Evolutionary conservation across 1,140 invertebrate species (phyloP).

Genomic region (Aethina tumida): DNA sequence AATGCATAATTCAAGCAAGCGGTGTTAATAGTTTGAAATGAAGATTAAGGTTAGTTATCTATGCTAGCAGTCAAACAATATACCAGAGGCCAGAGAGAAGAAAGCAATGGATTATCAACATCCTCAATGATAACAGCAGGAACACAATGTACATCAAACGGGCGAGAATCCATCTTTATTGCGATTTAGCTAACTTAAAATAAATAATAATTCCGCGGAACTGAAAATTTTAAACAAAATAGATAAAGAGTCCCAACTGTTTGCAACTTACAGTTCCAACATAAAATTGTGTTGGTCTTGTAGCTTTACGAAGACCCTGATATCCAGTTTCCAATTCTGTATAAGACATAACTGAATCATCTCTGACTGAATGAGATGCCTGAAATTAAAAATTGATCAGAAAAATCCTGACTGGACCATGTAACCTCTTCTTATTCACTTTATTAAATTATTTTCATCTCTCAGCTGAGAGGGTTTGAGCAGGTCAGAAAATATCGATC

Average conservation of each 20-base stretch:
- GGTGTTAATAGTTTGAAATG: no score
- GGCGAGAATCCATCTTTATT: no score
- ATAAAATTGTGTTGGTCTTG: constrained; percentile 48
- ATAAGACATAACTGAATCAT: constrained; percentile 60
- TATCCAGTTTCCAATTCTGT: constrained; percentile 83
- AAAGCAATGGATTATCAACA: constrained; percentile 34
- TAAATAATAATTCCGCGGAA: constrained; percentile 2
- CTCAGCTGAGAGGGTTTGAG: constrained; percentile 11
- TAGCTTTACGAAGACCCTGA: constrained; percentile 62
- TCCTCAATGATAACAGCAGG: constrained; percentile 39
- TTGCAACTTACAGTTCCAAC: constrained; percentile 33
- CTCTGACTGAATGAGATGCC: not conserved
- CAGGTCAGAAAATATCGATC: constrained; percentile 24
- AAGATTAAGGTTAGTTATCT: not conserved
- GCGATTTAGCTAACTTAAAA: no score
- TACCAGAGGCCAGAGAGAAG: constrained; percentile 25
- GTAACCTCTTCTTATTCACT: not conserved
- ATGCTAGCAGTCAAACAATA: constrained; percentile 16
- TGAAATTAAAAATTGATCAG: not conserved
- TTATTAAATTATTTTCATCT: constrained; percentile 7
- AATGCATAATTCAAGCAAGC: no score
- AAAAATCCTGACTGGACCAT: constrained; percentile 3
- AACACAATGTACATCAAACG: constrained; percentile 16
- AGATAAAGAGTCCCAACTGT: not conserved
- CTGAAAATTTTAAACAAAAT: constrained; percentile 6